phyloP scores from a whole-genome alignment of 1,140 invertebrate species.

The Bombus terrestris region DNA sequence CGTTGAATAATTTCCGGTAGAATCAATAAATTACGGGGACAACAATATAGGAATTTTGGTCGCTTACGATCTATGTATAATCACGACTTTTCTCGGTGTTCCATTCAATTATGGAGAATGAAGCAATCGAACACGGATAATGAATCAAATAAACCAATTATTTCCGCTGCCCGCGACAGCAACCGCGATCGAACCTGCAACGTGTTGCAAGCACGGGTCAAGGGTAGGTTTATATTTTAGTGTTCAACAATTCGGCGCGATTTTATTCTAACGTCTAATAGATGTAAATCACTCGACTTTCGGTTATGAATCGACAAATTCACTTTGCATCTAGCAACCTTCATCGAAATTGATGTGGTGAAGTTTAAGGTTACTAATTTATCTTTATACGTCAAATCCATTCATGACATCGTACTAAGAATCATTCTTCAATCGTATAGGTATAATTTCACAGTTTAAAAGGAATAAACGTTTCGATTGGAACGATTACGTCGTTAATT shows the following conservation, averaged over 20 bases:
- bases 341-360: not conserved
- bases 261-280: constrained; percentile 16
- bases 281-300: constrained; percentile 33
- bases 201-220: constrained; percentile 57
- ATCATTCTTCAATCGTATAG: not conserved
- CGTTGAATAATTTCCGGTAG: not conserved
- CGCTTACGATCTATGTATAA: not conserved
- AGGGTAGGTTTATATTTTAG: constrained; percentile 54
- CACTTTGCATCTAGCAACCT: no score
- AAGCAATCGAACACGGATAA: constrained; percentile 9
- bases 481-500: not conserved
- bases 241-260: constrained; percentile 27
- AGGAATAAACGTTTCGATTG: not conserved
- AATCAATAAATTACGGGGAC: not conserved
- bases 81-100: not conserved
- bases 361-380: no score
- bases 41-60: not conserved
- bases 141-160: constrained; percentile 42
- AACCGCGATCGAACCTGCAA: constrained; percentile 58
- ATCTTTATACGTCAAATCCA: not conserved
- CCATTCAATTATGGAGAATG: not conserved
- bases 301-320: not conserved
- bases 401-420: not conserved
- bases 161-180: constrained; percentile 25
- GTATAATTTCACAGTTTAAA: not conserved